Base-by-base conservation (phyloP, 2,113 vertebrate species). In the Synchiropus splendidus region DNA sequence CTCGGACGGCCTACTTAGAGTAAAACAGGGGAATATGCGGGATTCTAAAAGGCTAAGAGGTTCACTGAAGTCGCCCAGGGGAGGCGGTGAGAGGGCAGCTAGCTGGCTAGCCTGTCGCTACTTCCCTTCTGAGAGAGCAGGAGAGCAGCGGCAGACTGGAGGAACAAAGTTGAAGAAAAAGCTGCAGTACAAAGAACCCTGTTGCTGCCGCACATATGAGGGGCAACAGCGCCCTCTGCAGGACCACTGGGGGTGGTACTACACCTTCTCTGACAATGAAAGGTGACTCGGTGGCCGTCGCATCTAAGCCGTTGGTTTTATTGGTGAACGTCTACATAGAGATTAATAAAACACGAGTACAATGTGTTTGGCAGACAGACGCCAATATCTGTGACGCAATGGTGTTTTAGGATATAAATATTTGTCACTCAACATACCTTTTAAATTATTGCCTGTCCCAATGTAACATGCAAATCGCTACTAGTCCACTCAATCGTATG, bases 161-260 rank as follows among this genome's bases (percentile, higher is more conserved):
- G 33, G 67, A 62, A 70, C 78, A 76, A 80, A 81, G 68, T 78
- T 82, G 49, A 66, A 60, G 61, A 52, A 68, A 75, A 75, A 49
- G 55, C 75, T 74, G 70, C 50, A 17, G 8, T 40, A 37, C 62
- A 61, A 63, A 34, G 58, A 61, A 15, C 68, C 66, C 75, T 76
- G 75, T 77, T 77, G 72, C 40, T 54, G 18, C 1, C 1, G 5
- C 2, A 1, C 3, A 16, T 49, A 12, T 32, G 6, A 55, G 36
- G 9, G 2, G 6, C 10, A 30, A 8, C 59, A 58, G 67, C 63
- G 67, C 51, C 77, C 54, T 31, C 80, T 58, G 34, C 39, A 1
- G 79, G 45, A 4, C 1, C 0, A 1, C 1, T 2, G 34, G 36
- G 15, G 31, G 55, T 1, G 53, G 33, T 38, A 31, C 54, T 3